phyloP scores from a whole-genome alignment of 2,888 invertebrate genomes.

The Dusona sp. region DNA sequence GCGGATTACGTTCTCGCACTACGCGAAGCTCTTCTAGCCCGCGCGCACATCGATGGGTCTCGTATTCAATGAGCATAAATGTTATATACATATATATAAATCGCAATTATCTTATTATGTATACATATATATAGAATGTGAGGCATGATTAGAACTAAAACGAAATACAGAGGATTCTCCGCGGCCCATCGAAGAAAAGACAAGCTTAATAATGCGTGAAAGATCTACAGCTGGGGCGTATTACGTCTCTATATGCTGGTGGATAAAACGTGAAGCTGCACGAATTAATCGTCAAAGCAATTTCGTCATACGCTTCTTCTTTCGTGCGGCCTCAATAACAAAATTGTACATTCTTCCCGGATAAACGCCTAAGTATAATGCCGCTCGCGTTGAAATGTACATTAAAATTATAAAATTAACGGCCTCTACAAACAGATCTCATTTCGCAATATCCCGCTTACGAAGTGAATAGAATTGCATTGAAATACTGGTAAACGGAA shows the following conservation, averaged over 20 bases:
- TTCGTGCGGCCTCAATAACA: constrained; percentile 46
- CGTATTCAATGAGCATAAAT: constrained; percentile 41
- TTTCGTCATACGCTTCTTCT: constrained; percentile 49
- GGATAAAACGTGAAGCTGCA: constrained; percentile 40
- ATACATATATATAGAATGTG: constrained; percentile 15
- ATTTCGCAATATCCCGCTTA: not conserved
- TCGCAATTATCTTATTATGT: constrained; percentile 30
- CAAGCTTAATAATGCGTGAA: constrained; percentile 61
- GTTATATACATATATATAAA: constrained; percentile 5
- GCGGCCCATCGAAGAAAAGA: constrained; percentile 37
- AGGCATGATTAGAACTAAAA: constrained; percentile 47
- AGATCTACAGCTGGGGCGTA: constrained; percentile 41
- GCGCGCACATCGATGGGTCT: constrained; percentile 59
- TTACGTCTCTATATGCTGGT: constrained; percentile 35
- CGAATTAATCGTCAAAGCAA: constrained; percentile 59
- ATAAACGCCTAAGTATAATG: constrained; percentile 11
- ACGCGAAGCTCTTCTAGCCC: constrained; percentile 68
- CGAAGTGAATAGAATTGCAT: not conserved
- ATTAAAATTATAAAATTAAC: not conserved
- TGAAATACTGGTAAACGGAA: not conserved
- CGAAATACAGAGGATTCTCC: constrained; percentile 51
- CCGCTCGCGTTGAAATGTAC: not conserved
- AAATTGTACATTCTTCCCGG: constrained; percentile 36
- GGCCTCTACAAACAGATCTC: not conserved
- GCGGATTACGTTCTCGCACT: constrained; percentile 78